Conservation (phyloP, 2,113 vertebrate species). For the Balaenoptera acutorostrata region DNA sequence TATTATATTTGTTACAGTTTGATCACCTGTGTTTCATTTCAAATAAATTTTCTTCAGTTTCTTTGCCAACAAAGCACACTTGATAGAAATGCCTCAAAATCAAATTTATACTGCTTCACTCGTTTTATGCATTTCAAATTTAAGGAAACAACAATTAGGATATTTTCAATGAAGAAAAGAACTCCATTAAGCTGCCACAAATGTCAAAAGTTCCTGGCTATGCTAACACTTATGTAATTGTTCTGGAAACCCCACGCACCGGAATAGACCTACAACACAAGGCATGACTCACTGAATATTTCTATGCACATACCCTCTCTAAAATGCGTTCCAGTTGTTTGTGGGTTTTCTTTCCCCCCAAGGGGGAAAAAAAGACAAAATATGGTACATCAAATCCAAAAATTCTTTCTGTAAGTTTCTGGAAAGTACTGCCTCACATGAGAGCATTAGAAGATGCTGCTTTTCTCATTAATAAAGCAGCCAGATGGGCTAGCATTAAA, state of each 20-base stretch:
- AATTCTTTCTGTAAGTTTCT: constrained; percentile 49
- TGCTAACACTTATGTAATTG: constrained; percentile 84
- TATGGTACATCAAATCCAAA: constrained; percentile 31
- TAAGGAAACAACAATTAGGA: constrained; percentile 76
- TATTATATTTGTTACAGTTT: background rate
- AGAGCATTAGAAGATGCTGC: constrained; percentile 35
- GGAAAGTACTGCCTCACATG: background rate
- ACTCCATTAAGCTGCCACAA: constrained; percentile 80
- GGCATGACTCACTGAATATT: constrained; percentile 78
- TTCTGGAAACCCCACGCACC: constrained; percentile 81
- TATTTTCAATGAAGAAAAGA: constrained; percentile 80
- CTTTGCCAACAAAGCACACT: constrained; percentile 68
- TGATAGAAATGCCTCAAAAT: constrained; percentile 66
- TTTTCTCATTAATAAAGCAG: constrained; percentile 56
- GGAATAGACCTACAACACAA: constrained; percentile 84
- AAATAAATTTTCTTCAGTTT: constrained; percentile 57
- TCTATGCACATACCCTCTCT: constrained; percentile 73
- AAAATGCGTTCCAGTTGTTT: constrained; percentile 69
- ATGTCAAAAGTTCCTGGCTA: constrained; percentile 83
- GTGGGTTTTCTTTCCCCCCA: background rate
- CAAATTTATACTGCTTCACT: constrained; percentile 64
- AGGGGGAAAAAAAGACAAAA: constrained; percentile 12
- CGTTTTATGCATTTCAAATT: constrained; percentile 77
- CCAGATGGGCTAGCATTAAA: constrained; percentile 58
- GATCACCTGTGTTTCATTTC: constrained; percentile 54